These are phyloP conservation scores for Sinonovacula constricta DNA, from an alignment of 1,140 invertebrate genomes.

Conservation along the genomic window DNA sequence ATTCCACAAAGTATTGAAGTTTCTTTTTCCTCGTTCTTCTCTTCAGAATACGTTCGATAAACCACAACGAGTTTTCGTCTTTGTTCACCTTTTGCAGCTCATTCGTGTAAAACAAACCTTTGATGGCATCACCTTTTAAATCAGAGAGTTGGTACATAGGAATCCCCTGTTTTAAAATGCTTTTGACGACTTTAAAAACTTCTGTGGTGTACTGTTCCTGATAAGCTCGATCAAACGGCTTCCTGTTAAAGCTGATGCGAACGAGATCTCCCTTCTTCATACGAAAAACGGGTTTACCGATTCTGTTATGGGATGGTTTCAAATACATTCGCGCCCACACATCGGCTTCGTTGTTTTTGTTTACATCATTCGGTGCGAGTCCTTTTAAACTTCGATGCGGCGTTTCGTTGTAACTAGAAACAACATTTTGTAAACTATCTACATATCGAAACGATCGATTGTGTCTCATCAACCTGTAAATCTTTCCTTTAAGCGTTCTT, in stretches of 20 bases:
- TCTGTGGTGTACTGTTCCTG: conserved; percentile 37
- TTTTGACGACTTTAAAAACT: conserved; percentile 39
- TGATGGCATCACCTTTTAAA: conserved; percentile 14
- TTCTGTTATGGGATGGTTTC: conserved; percentile 6
- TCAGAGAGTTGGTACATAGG: conserved; percentile 25
- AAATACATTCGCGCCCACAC: not conserved
- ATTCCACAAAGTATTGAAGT: conserved; percentile 8
- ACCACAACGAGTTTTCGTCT: conserved; percentile 33
- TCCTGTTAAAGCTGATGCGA: conserved; percentile 8
- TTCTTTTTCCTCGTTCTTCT: conserved; percentile 2
- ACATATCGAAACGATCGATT: conserved; percentile 17
- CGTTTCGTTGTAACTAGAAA: conserved; percentile 9
- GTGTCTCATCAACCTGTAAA: conserved; percentile 15
- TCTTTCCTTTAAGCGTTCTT: conserved; percentile 4
- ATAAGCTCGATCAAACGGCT: conserved; percentile 31
- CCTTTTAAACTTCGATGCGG: conserved; percentile 13
- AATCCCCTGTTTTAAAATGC: conserved; percentile 30
- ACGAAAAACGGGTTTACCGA: not conserved
- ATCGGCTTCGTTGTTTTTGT: conserved; percentile 19
- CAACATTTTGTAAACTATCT: conserved; percentile 12
- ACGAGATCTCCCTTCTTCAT: not conserved
- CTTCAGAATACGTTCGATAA: conserved; percentile 17
- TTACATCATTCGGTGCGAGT: conserved; percentile 11
- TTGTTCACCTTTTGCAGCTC: conserved; percentile 42
- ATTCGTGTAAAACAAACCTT: conserved; percentile 31